Evolutionary conservation across 1,140 invertebrate genomes (phyloP).

Genomic region (Tigriopus japonicus): DNA sequence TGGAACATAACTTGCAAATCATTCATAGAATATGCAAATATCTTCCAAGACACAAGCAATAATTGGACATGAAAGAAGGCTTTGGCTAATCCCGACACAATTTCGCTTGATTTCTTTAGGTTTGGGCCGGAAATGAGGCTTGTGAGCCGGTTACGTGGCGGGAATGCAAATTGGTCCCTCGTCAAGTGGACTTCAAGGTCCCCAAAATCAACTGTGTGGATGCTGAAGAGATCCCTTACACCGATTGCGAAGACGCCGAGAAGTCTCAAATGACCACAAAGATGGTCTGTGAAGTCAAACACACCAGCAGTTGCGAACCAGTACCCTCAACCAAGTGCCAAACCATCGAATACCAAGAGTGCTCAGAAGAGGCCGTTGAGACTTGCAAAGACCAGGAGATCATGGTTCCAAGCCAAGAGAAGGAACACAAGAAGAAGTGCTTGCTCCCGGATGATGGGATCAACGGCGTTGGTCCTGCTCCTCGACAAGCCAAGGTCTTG

Average conservation of each 20-base stretch:
- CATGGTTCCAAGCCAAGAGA: conserved; percentile 8
- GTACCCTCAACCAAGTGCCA: conserved; percentile 1
- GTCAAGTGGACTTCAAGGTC: conserved; percentile 12
- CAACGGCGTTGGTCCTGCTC: too few relatives aligned
- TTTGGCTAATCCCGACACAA: not conserved
- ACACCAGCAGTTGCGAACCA: not conserved
- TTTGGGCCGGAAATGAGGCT: conserved; percentile 14
- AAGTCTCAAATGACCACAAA: conserved; percentile 9
- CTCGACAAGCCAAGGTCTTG: too few relatives aligned
- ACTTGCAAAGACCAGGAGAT: conserved; percentile 2
- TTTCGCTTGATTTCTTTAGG: conserved; percentile 5
- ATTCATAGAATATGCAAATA: too few relatives aligned
- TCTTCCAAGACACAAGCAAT: too few relatives aligned
- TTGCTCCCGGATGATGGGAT: conserved; percentile 12
- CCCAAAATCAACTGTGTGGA: conserved; percentile 11
- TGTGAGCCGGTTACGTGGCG: conserved; percentile 14
- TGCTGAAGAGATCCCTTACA: conserved; percentile 7
- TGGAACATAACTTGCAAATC: too few relatives aligned
- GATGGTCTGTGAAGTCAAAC: conserved; percentile 8
- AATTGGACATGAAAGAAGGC: too few relatives aligned
- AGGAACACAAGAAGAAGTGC: conserved; percentile 14
- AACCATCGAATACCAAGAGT: conserved; percentile 7
- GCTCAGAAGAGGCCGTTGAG: conserved; percentile 4
- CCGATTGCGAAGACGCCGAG: conserved; percentile 3
- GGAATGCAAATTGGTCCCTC: conserved; percentile 13